phyloP scores from a whole-genome alignment of 1,140 invertebrate species.

The Metaphire vulgaris region DNA sequence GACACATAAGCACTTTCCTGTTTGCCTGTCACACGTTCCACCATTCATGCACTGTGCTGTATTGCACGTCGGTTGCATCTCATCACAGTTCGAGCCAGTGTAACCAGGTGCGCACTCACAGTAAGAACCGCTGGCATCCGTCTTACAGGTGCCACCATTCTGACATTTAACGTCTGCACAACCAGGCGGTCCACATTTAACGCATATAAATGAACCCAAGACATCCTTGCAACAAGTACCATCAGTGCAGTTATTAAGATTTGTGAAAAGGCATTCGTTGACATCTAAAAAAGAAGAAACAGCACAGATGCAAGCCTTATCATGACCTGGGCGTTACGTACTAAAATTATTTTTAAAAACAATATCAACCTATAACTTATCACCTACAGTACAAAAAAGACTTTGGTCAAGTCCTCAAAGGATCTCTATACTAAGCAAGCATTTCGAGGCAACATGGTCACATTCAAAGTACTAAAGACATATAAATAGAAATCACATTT shows the following conservation, averaged over 20 bases:
- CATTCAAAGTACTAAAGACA: too few relatives aligned
- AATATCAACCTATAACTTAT: too few relatives aligned
- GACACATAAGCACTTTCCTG: not conserved
- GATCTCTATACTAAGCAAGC: too few relatives aligned
- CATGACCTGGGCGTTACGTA: too few relatives aligned
- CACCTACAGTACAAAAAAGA: too few relatives aligned
- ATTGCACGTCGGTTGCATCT: not conserved
- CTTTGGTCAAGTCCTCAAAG: too few relatives aligned
- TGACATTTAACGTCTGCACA: not conserved
- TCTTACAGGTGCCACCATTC: not conserved
- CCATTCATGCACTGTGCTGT: not conserved
- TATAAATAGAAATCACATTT: too few relatives aligned
- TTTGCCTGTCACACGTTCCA: not conserved
- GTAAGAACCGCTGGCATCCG: not conserved
- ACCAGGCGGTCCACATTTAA: not conserved
- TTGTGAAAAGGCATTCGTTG: not conserved
- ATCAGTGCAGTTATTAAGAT: not conserved
- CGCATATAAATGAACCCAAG: not conserved
- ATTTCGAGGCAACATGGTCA: too few relatives aligned
- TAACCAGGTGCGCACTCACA: not conserved
- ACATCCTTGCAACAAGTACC: not conserved
- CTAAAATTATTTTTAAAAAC: too few relatives aligned
- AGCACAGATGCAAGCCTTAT: too few relatives aligned
- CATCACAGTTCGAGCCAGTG: not conserved
- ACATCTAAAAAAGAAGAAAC: not conserved